A percentile compares a stretch with the other conserved stretches of the same genome.
Evolutionary conservation across 2,113 vertebrate species (phyloP).

Genomic region (Menidia beryllina): DNA sequence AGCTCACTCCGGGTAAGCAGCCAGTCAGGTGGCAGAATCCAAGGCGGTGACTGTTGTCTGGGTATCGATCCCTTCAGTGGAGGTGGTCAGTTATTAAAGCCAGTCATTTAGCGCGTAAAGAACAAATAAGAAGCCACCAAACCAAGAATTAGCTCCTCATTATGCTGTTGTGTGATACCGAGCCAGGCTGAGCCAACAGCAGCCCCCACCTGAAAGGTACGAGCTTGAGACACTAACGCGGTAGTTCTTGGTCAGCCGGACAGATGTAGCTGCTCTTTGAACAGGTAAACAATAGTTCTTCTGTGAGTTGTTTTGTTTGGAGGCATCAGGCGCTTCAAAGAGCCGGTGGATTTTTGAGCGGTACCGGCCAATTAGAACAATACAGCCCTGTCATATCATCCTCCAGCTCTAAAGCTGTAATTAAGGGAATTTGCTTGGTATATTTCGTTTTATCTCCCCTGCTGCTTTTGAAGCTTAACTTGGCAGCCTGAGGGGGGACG

Average conservation of each 20-base stretch:
- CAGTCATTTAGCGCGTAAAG: slow-evolving; percentile 57
- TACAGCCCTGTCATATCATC: slow-evolving; percentile 16
- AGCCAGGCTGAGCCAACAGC: slow-evolving; percentile 41
- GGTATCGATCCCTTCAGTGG: slow-evolving; percentile 58
- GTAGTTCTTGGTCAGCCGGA: slow-evolving; percentile 40
- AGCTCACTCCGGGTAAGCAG: slow-evolving; percentile 90
- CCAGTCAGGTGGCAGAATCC: slow-evolving; percentile 26
- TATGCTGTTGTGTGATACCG: slow-evolving; percentile 57
- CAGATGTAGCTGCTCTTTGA: slow-evolving; percentile 23
- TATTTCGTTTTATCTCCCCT: slow-evolving; percentile 36
- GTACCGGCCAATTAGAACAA: slow-evolving; percentile 12
- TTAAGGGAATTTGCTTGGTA: slow-evolving; percentile 38
- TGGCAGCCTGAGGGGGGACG: slow-evolving; percentile 30
- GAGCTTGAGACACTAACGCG: slow-evolving; percentile 59
- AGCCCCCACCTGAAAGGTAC: slow-evolving; percentile 41
- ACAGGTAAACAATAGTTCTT: slow-evolving; percentile 31
- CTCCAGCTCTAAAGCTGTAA: slow-evolving; percentile 23
- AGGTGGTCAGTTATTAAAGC: slow-evolving; percentile 57
- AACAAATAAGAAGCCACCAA: slow-evolving; percentile 39
- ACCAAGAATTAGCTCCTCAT: slow-evolving; percentile 59
- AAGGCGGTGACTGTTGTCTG: slow-evolving; percentile 19
- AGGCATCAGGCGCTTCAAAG: slow-evolving; percentile 11
- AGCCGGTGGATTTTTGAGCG: slow-evolving; percentile 2
- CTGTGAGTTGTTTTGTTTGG: background rate
- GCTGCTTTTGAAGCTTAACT: slow-evolving; percentile 47